Conservation (phyloP, 2,888 invertebrate species). For the Cheiracanthium punctorium region DNA sequence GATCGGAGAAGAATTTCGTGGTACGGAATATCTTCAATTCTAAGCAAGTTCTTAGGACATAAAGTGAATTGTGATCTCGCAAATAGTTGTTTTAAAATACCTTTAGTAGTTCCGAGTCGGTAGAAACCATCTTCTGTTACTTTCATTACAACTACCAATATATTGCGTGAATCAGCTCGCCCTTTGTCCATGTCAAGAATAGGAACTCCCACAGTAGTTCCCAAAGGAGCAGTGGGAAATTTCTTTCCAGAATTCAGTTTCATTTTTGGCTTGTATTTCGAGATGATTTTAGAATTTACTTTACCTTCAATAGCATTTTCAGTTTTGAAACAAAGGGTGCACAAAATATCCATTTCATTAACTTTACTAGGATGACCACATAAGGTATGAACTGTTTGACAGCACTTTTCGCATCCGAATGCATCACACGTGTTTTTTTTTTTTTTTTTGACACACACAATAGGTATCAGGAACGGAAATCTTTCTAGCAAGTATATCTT, state of each 20-base stretch:
- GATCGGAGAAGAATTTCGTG: background rate
- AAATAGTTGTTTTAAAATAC: background rate
- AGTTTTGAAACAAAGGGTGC: no score
- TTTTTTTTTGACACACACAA: background rate
- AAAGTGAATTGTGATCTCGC: background rate
- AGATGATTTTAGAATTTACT: no score
- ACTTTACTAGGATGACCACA: no score
- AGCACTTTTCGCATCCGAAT: no score
- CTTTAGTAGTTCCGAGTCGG: background rate
- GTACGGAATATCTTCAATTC: background rate
- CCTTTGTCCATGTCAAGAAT: slow-evolving; percentile 18
- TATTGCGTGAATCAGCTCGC: background rate
- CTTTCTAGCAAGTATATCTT: no score
- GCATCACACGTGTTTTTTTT: no score
- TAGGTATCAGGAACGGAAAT: no score
- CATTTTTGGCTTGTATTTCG: no score
- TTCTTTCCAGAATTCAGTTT: slow-evolving; percentile 20
- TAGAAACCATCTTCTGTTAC: background rate
- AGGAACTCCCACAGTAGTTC: slow-evolving; percentile 37
- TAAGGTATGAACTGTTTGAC: no score
- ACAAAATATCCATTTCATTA: no score
- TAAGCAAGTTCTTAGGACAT: no score
- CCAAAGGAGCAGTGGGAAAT: slow-evolving; percentile 4
- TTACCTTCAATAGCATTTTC: no score
- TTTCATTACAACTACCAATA: background rate